Evolutionary conservation across 2,797 vertebrate species (phyloP).

Genomic region (Scyliorhinus canicula): DNA sequence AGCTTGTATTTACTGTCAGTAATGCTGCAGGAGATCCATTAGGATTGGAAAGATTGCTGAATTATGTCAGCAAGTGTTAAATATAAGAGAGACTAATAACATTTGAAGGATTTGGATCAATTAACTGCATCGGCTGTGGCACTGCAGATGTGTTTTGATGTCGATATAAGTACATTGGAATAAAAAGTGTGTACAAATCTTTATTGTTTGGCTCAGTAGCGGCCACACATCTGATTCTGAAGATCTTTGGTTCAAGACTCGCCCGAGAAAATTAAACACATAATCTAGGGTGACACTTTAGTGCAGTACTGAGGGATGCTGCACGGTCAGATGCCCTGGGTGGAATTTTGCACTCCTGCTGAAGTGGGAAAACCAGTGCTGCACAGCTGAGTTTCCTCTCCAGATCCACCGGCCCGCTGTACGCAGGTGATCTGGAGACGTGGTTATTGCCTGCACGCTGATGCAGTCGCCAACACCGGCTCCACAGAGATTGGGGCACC

Average conservation of each 20-base stretch:
- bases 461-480: no score
- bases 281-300: background rate
- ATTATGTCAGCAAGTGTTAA: background rate
- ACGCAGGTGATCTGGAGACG: no score
- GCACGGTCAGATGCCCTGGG: background rate
- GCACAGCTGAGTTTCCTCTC: no score
- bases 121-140: background rate
- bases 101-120: background rate
- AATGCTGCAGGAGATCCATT: background rate
- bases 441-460: no score
- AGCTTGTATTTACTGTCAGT: background rate
- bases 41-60: background rate
- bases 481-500: no score
- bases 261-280: background rate
- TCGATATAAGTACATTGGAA: background rate
- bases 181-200: background rate
- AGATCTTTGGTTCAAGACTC: background rate
- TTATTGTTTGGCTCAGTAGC: background rate
- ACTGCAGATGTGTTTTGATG: background rate
- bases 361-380: no score
- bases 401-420: no score
- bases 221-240: background rate
- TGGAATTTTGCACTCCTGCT: no score
- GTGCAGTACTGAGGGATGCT: background rate
- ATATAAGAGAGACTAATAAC: background rate